These are phyloP conservation scores for Spinus olivaceus DNA, from an alignment of 2,797 vertebrate genomes.

Conservation along the genomic window DNA sequence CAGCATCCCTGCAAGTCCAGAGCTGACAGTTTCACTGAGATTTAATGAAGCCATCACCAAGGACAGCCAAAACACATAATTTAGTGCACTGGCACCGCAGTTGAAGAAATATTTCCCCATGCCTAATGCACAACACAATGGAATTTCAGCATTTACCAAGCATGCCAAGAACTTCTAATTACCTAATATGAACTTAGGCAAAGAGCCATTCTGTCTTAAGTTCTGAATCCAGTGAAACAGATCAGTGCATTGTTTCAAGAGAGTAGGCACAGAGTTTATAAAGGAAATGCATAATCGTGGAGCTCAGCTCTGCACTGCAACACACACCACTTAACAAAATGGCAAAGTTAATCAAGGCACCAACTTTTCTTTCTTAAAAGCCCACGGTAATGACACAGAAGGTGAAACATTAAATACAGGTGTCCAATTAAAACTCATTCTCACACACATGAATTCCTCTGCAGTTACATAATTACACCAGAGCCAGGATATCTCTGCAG, in stretches of 20 bases:
- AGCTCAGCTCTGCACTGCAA: neutral
- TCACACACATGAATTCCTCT: constrained; percentile 56
- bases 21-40: neutral
- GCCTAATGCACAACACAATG: constrained; percentile 21
- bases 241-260: constrained; percentile 20
- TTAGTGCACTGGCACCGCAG: neutral
- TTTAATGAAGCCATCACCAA: constrained; percentile 15
- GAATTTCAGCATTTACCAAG: constrained; percentile 45
- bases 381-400: constrained; percentile 19
- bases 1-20: neutral
- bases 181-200: constrained; percentile 37
- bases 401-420: constrained; percentile 66
- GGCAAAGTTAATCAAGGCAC: neutral
- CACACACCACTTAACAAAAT: neutral
- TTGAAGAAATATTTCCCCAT: constrained; percentile 25
- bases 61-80: neutral
- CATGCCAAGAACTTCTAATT: constrained; percentile 53
- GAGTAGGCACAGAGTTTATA: neutral
- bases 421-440: constrained; percentile 68
- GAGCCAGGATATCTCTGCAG: constrained; percentile 44
- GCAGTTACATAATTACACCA: constrained; percentile 39
- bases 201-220: constrained; percentile 38
- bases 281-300: neutral
- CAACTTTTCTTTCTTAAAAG: neutral
- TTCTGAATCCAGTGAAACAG: constrained; percentile 40